Base-by-base conservation (phyloP, 1,140 invertebrate genomes). In the Caenorhabditis latens region DNA sequence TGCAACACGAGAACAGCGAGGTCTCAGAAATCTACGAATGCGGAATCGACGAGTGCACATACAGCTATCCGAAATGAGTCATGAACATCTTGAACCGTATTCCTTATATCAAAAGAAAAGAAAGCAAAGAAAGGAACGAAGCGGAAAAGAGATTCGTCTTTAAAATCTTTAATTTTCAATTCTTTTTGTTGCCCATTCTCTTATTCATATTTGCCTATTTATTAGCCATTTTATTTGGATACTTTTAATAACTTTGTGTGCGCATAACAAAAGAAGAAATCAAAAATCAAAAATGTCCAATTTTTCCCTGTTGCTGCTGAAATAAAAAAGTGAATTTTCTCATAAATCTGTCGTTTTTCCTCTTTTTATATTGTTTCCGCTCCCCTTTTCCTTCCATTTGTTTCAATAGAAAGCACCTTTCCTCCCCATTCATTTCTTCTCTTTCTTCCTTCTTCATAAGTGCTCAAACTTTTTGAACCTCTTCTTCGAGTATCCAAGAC, bases 1-100 rank as follows among this genome's bases (percentile, higher is more conserved):
- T 21, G 91, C 91, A n/a, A 90, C 91, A n/a, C 85, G 91, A 32
- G 88, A 90, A 57, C 91, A 92, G 86, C 85, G 91, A 42, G 91
- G 91, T n/a, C 87, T 92, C 19, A n/a, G 55, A 85, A 42, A 42
- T 84, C n/a, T 87, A 91, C 55, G 91, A 88, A 19, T 90, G 89
- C 43, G 84, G 87, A 32, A 67, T 88, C 14, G 82, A 90, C 50
- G 75, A 86, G 1, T 89, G 91, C 85, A 86, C 90, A 48, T 91
- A 91, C 88, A 61, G 71, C 19, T 92, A 85, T 85, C 91, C 90
- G 11, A 43, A 8, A 57, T 82, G 48, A n/a, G n/a, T 89, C 8
- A 90, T 90, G 87, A 71, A 67, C n/a, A 42, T 91, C 14, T 43
- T 91, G 9, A 83, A 84, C 13, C 42, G 65, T 40, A 57, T 91